These are phyloP conservation scores for Misgurnus anguillicaudatus DNA, from an alignment of 2,113 vertebrate species.

Conservation along the genomic window DNA sequence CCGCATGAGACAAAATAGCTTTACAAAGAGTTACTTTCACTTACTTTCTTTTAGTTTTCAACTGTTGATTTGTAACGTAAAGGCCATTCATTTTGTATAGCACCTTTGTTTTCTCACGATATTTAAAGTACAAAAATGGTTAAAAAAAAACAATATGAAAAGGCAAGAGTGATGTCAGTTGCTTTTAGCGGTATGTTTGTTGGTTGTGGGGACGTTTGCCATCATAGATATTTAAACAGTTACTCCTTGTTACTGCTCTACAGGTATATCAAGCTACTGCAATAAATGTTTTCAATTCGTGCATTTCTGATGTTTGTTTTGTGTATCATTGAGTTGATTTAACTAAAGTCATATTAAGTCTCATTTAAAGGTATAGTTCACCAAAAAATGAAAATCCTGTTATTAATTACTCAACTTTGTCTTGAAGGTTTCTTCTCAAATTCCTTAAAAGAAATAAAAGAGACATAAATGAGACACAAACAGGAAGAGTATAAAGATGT, in stretches of 20 bases:
- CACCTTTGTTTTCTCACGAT: slow-evolving; percentile 85
- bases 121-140: slow-evolving; percentile 71
- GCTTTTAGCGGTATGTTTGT: slow-evolving; percentile 95
- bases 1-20: slow-evolving; percentile 85
- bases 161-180: slow-evolving; percentile 87
- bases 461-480: background rate
- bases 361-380: too few relatives aligned
- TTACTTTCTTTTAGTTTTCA: slow-evolving; percentile 75
- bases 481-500: too few relatives aligned
- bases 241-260: slow-evolving; percentile 98
- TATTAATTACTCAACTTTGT: background rate
- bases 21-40: slow-evolving; percentile 80
- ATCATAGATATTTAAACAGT: slow-evolving; percentile 98
- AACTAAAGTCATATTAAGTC: too few relatives aligned
- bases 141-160: slow-evolving; percentile 70
- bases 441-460: background rate
- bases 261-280: slow-evolving; percentile 95
- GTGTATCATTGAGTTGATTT: background rate
- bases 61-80: slow-evolving; percentile 82
- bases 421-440: background rate
- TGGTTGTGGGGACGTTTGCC: slow-evolving; percentile 95
- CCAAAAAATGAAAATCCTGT: too few relatives aligned
- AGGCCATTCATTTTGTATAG: slow-evolving; percentile 88
- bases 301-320: slow-evolving; percentile 76
- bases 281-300: slow-evolving; percentile 99